These are phyloP conservation scores for Pseudomugil gertrudae DNA, from an alignment of 2,797 vertebrate species.

Conservation along the genomic window DNA sequence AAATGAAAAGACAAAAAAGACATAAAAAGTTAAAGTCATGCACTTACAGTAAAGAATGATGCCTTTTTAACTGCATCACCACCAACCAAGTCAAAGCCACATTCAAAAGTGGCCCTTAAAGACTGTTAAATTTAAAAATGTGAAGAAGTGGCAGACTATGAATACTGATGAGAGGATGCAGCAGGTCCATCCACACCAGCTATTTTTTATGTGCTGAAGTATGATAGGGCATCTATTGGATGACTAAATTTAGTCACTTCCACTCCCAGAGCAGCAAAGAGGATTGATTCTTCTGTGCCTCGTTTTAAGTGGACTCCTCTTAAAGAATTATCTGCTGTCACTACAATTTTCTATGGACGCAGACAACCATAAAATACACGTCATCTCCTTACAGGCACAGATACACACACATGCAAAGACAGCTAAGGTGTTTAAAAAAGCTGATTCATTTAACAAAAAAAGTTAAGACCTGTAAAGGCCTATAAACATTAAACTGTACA, in stretches of 20 bases:
- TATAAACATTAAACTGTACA: not conserved
- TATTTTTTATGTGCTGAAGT: slow-evolving; percentile 29
- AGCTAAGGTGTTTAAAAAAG: slow-evolving; percentile 5
- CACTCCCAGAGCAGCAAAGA: slow-evolving; percentile 39
- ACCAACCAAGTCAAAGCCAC: slow-evolving; percentile 10
- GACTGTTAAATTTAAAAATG: slow-evolving; percentile 44
- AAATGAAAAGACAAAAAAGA: not conserved
- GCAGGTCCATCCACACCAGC: slow-evolving; percentile 24
- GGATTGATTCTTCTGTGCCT: slow-evolving; percentile 58
- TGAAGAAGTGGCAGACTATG: slow-evolving; percentile 45
- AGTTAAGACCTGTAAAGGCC: not conserved
- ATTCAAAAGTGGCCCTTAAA: slow-evolving; percentile 18
- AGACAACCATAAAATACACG: slow-evolving; percentile 53
- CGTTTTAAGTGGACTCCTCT: slow-evolving; percentile 65
- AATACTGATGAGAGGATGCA: slow-evolving; percentile 39
- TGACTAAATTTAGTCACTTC: slow-evolving; percentile 61
- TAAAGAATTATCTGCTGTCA: slow-evolving; percentile 76
- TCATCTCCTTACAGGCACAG: slow-evolving; percentile 22
- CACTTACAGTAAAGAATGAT: not conserved
- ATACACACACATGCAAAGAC: slow-evolving; percentile 23
- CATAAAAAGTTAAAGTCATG: not conserved
- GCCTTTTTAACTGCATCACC: slow-evolving; percentile 12
- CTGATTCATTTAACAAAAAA: slow-evolving; percentile 7
- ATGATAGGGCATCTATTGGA: slow-evolving; percentile 46
- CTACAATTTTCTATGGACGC: slow-evolving; percentile 66